Percentiles rank a stretch among this genome's conserved stretches.
Evolutionary conservation across 2,113 vertebrate species (phyloP).

Genomic region (Etheostoma cragini): DNA sequence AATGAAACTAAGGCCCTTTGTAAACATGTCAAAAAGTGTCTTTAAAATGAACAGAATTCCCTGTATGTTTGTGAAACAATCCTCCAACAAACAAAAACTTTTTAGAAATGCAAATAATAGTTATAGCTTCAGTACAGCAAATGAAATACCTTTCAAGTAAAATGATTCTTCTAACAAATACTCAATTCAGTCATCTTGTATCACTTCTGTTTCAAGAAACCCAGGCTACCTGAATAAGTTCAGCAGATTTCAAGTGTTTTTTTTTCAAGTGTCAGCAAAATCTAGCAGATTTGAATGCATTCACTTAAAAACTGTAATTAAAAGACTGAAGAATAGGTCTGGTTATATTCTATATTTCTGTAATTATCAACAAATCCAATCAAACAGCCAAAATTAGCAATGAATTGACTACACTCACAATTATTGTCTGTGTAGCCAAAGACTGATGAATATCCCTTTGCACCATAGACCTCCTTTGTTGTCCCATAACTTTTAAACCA

Average conservation of each 20-base stretch:
- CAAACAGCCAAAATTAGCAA: no score
- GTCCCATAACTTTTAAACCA: background rate
- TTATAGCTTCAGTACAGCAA: background rate
- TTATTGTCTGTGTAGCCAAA: background rate
- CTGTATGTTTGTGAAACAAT: background rate
- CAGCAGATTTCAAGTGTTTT: slow-evolving; percentile 21
- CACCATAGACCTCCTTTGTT: background rate
- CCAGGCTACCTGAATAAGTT: slow-evolving; percentile 32
- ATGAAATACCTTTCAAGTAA: slow-evolving; percentile 39
- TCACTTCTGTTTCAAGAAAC: slow-evolving; percentile 41
- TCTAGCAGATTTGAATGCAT: background rate
- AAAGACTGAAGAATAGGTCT: background rate
- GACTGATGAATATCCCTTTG: background rate
- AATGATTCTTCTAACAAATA: slow-evolving; percentile 14
- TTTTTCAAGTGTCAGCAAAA: slow-evolving; percentile 1
- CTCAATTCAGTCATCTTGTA: background rate
- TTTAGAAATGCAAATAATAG: background rate
- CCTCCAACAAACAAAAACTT: background rate
- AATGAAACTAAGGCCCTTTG: background rate
- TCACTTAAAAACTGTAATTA: background rate
- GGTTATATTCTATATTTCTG: background rate
- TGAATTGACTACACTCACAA: no score
- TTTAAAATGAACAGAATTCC: background rate
- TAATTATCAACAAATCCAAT: background rate
- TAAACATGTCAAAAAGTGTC: background rate